These are phyloP conservation scores for Acromyrmex heyeri DNA, from an alignment of 1,140 invertebrate genomes.

Conservation along the genomic window DNA sequence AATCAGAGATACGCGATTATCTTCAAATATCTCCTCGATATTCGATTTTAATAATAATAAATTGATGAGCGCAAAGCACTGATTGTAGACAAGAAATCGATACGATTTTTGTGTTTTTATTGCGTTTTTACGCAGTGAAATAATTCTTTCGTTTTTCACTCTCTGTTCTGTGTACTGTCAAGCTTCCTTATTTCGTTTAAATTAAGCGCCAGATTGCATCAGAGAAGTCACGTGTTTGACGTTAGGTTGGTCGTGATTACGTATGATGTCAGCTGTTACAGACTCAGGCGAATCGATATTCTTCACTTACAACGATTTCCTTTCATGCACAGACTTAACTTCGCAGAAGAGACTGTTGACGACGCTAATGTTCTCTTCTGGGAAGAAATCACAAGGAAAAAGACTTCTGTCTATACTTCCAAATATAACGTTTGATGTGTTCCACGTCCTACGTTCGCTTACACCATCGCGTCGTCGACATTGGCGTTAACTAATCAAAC, in stretches of 20 bases:
- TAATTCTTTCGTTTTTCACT: background rate
- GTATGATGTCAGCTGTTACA: background rate
- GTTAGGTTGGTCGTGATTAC: background rate
- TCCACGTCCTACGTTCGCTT: background rate
- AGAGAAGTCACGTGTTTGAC: constrained; percentile 10
- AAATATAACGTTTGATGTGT: background rate
- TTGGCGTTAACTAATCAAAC: background rate
- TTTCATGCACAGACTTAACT: background rate
- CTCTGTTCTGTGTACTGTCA: background rate
- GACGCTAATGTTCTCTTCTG: background rate
- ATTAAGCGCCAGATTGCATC: constrained; percentile 15
- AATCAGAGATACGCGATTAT: background rate
- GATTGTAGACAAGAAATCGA: background rate
- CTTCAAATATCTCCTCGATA: background rate
- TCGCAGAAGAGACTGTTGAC: background rate
- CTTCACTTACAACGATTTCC: background rate
- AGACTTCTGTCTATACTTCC: background rate
- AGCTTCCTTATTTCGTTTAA: constrained; percentile 12
- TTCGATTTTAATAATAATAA: background rate
- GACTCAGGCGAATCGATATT: background rate
- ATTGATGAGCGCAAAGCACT: background rate
- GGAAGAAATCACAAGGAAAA: background rate
- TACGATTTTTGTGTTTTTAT: background rate
- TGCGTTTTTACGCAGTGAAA: background rate
- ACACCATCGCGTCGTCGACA: background rate